Conservation (phyloP, 2,113 vertebrate genomes). For the Perca schrenkii region DNA sequence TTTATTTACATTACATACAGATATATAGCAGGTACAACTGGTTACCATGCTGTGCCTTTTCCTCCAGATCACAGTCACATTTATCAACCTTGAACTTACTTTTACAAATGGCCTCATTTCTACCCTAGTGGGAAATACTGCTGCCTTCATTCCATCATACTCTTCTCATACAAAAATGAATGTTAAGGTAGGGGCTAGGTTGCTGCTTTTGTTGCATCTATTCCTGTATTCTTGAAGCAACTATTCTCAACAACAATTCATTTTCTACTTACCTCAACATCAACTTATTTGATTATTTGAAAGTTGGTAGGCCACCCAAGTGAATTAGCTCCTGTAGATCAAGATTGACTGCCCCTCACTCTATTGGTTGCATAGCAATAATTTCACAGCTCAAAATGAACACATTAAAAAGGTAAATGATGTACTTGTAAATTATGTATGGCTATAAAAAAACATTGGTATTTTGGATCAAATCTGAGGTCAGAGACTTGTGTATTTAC, state of each 20-base stretch:
- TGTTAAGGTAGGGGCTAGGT: neutral
- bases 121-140: neutral
- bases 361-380: neutral
- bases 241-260: neutral
- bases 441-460: neutral
- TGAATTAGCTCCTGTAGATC: neutral
- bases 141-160: neutral
- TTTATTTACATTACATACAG: neutral
- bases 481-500: neutral
- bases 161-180: neutral
- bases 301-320: neutral
- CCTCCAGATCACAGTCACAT: neutral
- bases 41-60: neutral
- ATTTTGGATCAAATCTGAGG: neutral
- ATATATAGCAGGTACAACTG: neutral
- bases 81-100: neutral
- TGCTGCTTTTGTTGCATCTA: neutral
- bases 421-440: neutral
- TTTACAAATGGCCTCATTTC: neutral
- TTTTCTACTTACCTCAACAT: slow-evolving; percentile 7
- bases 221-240: neutral
- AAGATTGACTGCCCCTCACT: neutral
- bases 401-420: neutral
- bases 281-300: neutral
- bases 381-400: neutral